Conservation (phyloP, 2,888 invertebrate genomes). For the Hymenopus coronatus region DNA sequence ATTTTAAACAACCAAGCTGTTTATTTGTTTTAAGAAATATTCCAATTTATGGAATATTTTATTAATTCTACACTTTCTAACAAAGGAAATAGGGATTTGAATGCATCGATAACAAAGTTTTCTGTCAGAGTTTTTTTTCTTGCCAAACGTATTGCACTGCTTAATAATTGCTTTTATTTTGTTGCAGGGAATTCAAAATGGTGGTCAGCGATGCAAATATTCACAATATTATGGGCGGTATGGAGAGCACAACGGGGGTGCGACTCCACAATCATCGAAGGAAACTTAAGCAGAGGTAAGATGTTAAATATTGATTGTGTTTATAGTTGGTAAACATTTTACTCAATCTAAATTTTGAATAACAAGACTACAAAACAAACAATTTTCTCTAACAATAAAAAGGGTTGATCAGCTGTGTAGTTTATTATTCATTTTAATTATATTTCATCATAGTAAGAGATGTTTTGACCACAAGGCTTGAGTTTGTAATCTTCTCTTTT, state of each 20-base stretch:
- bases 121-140: not conserved
- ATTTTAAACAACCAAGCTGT: too few species aligned
- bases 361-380: too few species aligned
- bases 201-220: slow-evolving; percentile 79
- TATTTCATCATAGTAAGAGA: too few species aligned
- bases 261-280: slow-evolving; percentile 87
- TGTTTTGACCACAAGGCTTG: too few species aligned
- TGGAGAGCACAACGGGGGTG: slow-evolving; percentile 85
- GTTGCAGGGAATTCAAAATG: slow-evolving; percentile 56
- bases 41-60: too few species aligned
- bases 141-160: not conserved
- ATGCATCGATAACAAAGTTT: not conserved
- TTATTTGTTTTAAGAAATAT: not conserved
- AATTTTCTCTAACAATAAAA: too few species aligned
- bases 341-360: too few species aligned
- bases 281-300: slow-evolving; percentile 82
- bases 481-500: too few species aligned
- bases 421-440: too few species aligned
- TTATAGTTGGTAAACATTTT: not conserved
- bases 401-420: too few species aligned
- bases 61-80: not conserved
- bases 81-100: not conserved
- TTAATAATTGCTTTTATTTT: not conserved
- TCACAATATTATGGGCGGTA: slow-evolving; percentile 87
- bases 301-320: not conserved